Evolutionary conservation across 2,113 vertebrate genomes (phyloP), one percentile per base, ranked within the genome.

Genomic region (Tetrao urogallus): DNA sequence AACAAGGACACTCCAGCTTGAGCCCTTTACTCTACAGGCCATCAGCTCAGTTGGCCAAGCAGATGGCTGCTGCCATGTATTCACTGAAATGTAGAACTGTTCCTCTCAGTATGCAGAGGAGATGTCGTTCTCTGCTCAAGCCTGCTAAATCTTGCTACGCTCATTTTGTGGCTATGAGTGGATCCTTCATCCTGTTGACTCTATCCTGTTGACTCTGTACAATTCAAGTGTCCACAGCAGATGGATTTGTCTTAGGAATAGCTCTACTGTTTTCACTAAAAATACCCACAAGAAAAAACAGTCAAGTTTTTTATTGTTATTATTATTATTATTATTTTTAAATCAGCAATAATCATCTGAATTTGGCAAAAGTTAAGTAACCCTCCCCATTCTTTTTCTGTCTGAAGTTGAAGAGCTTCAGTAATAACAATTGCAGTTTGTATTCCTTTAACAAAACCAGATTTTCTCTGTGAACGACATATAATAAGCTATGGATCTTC

Each of bases 111-210:
- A 40, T 38, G 34, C 22, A 48, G 56, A 38, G 30, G 8, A 57
- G 70, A 24, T 24, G 20, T 57, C 0, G 0, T 25, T 91, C 85
- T 88, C 61, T 89, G 34, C 34, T 78, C 42, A 57, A 82, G 27
- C 18, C 61, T 89, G 52, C 91, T 75, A 86, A 88, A 74, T 65
- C 58, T 89, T 85, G n/a, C 48, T 86, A 70, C 86, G 15, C 73
- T 89, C 4, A 0, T 84, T 75, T 64, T 70, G 57, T 91, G 36
- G 54, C 14, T 89, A 17, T 80, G 58, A 36, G 17, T 14, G 21
- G 56, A 60, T 89, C 47, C 57, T 93, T 89, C 48, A 56, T 43
- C 13, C 13, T 74, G 5, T 58, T 94, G 48, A 34, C 13, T 65
- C 47, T 45, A 17, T 17, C 13, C 19, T 66, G 5, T 54, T 94